phyloP scores from a whole-genome alignment of 2,888 invertebrate species.

The Oligia fasciuncula region DNA sequence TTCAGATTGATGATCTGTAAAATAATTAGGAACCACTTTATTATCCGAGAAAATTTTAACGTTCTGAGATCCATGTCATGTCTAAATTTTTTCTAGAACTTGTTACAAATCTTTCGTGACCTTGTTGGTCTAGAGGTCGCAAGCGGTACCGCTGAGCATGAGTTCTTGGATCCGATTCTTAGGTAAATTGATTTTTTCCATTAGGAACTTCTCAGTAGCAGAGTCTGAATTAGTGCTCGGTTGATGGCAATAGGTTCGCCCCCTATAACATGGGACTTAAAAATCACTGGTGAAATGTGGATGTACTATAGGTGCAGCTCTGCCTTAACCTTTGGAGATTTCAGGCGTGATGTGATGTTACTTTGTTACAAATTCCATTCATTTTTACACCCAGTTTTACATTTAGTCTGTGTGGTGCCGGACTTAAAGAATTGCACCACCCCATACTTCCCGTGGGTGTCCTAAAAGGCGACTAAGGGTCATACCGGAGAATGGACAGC shows the following conservation, averaged over 20 bases:
- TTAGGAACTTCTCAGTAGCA: not conserved
- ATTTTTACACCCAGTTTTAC: not conserved
- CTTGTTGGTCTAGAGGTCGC: too few relatives aligned
- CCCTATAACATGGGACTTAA: not conserved
- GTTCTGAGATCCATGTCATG: too few relatives aligned
- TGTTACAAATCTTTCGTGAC: not conserved
- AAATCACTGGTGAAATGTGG: not conserved
- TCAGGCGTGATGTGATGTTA: not conserved
- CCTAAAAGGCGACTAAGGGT: too few relatives aligned
- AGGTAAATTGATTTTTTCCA: not conserved
- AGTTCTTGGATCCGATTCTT: not conserved
- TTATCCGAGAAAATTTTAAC: not conserved
- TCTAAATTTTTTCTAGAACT: not conserved
- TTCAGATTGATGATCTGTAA: constrained; percentile 70
- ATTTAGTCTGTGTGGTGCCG: too few relatives aligned
- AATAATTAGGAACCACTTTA: not conserved
- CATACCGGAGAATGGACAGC: too few relatives aligned
- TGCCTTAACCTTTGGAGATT: too few relatives aligned
- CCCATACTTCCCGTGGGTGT: too few relatives aligned
- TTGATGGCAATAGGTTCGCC: not conserved
- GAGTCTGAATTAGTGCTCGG: not conserved
- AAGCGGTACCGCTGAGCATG: too few relatives aligned
- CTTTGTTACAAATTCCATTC: not conserved
- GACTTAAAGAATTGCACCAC: too few relatives aligned
- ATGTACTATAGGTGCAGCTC: not conserved